Percentiles rank a stretch among this genome's conserved stretches.
phyloP scores from a whole-genome alignment of 2,888 invertebrate species.

The Cylindroiulus punctatus region DNA sequence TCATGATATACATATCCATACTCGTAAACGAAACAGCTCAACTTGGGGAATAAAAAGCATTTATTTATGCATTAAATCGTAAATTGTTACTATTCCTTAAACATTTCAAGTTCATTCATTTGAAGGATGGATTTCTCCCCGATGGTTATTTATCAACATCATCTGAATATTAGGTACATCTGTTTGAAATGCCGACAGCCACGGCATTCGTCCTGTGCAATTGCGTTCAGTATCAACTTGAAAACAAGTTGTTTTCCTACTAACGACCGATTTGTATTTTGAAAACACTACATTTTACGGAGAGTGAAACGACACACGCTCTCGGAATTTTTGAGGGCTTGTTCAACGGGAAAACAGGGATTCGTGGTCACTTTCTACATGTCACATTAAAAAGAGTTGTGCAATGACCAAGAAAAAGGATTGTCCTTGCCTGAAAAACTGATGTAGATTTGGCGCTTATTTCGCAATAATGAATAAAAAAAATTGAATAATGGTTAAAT shows the following conservation, averaged over 20 bases:
- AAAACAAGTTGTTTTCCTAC: conserved; percentile 49
- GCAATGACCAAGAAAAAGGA: conserved; percentile 22
- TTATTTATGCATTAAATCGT: not conserved
- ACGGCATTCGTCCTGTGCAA: not conserved
- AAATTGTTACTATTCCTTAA: not conserved
- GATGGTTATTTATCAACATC: not conserved
- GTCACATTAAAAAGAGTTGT: conserved; percentile 41
- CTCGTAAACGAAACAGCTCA: not conserved
- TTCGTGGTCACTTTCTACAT: conserved; percentile 47
- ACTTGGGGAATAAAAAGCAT: not conserved
- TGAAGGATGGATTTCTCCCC: not conserved
- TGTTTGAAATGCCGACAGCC: not conserved
- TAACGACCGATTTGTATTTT: conserved; percentile 50
- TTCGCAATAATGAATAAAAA: not conserved
- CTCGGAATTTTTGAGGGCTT: conserved; percentile 52
- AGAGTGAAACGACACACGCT: conserved; percentile 44
- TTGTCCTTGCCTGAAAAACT: not conserved
- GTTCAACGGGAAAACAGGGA: conserved; percentile 31
- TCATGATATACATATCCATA: not conserved
- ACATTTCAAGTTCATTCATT: not conserved
- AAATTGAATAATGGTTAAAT: no score
- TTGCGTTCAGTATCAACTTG: not conserved
- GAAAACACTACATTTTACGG: conserved; percentile 17
- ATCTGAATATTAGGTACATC: not conserved
- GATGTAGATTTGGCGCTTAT: not conserved